Percentiles rank a stretch among this genome's conserved stretches.
Evolutionary conservation across 2,797 vertebrate species (phyloP).

Genomic region (Carduelis carduelis): DNA sequence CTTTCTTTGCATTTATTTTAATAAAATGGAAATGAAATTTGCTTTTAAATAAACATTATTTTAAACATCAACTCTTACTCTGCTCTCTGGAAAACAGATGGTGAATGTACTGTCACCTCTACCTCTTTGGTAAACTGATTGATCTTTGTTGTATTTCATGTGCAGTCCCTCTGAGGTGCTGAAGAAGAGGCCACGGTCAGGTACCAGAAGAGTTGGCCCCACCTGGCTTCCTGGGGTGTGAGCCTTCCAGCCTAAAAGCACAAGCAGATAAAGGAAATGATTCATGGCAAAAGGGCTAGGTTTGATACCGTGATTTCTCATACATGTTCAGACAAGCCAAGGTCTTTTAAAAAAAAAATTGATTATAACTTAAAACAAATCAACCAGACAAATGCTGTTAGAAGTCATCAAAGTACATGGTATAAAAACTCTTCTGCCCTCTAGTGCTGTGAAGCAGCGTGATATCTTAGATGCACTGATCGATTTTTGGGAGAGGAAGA

Average conservation of each 20-base stretch:
- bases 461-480: background rate
- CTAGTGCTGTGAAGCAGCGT: background rate
- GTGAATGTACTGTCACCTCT: background rate
- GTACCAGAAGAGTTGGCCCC: background rate
- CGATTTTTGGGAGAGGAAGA: background rate
- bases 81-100: background rate
- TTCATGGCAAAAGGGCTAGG: background rate
- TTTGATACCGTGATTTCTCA: background rate
- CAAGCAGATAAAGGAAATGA: background rate
- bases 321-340: background rate
- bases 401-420: background rate
- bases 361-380: background rate
- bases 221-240: background rate
- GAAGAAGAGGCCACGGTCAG: background rate
- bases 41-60: background rate
- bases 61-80: background rate
- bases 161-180: background rate
- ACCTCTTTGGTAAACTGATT: background rate
- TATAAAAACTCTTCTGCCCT: conserved; percentile 4
- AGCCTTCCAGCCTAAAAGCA: background rate
- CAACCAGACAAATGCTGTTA: background rate
- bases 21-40: background rate
- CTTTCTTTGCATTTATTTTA: background rate
- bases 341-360: background rate
- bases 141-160: background rate